Evolutionary conservation across 2,113 vertebrate genomes (phyloP).

Genomic region (Condylura cristata): DNA sequence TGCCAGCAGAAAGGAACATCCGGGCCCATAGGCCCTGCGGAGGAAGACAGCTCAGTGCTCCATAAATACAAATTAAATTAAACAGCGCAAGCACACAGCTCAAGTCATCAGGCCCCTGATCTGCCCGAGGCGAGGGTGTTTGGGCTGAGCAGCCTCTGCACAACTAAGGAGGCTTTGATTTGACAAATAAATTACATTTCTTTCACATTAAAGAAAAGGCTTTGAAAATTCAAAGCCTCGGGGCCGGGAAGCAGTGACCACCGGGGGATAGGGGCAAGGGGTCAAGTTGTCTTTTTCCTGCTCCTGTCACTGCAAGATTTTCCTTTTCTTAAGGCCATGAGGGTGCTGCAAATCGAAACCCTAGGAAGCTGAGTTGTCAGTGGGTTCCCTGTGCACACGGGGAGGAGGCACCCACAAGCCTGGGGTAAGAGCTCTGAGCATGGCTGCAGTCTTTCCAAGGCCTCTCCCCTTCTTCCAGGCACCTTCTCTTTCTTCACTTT

Average conservation of each 20-base stretch:
- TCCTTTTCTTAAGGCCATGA: not conserved
- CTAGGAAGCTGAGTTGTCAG: not conserved
- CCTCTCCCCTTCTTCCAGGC: not conserved
- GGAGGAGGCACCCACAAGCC: not conserved
- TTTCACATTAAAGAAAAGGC: conserved; percentile 58
- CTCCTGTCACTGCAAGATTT: not conserved
- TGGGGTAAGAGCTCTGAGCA: not conserved
- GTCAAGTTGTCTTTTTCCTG: not conserved
- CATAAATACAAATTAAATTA: conserved; percentile 39
- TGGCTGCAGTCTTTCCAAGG: not conserved
- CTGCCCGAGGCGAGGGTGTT: conserved; percentile 50
- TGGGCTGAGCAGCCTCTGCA: conserved; percentile 11
- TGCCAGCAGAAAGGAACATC: not conserved
- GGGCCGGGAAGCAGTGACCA: conserved; percentile 22
- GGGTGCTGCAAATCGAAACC: not conserved
- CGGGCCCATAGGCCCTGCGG: not conserved
- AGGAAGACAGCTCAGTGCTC: not conserved
- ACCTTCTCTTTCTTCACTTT: not conserved
- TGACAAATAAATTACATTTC: conserved; percentile 77
- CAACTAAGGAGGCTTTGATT: conserved; percentile 65
- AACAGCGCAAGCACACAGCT: not conserved
- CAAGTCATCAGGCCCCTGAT: conserved; percentile 22
- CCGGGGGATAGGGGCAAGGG: not conserved
- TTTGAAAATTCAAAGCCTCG: conserved; percentile 57
- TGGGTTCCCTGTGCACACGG: too few relatives aligned